These are phyloP conservation scores for Lampris megalopsis DNA, from an alignment of 2,113 vertebrate species.

Conservation along the genomic window DNA sequence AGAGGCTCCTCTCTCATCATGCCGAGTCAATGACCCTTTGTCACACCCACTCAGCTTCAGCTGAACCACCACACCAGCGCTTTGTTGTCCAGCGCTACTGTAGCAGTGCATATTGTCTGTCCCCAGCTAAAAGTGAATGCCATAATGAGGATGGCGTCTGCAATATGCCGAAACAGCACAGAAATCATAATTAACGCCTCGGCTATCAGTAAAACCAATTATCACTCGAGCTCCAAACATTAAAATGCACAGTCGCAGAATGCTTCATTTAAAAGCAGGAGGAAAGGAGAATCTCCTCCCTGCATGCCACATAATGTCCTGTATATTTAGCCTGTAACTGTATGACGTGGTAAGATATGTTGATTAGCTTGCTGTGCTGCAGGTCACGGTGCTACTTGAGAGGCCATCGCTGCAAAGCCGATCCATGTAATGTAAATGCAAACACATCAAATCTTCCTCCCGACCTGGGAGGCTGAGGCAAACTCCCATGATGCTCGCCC, in stretches of 20 bases:
- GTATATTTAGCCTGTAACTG: too few species aligned
- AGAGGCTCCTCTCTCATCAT: conserved; percentile 50
- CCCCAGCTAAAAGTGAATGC: neutral
- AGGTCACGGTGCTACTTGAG: conserved; percentile 12
- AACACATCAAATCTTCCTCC: conserved; percentile 51
- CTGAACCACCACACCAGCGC: conserved; percentile 12
- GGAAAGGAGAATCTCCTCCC: too few species aligned
- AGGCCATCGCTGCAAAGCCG: conserved; percentile 51
- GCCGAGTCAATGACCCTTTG: conserved; percentile 58
- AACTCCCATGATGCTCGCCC: conserved; percentile 45
- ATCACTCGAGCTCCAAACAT: too few species aligned
- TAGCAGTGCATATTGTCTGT: neutral
- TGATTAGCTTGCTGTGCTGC: conserved; percentile 56
- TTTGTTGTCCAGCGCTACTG: neutral
- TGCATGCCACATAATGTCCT: too few species aligned
- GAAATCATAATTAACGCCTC: too few species aligned
- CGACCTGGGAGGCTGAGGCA: conserved; percentile 38
- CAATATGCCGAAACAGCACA: neutral
- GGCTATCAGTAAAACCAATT: too few species aligned
- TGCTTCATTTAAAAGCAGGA: too few species aligned
- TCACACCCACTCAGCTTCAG: conserved; percentile 69
- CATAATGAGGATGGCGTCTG: neutral
- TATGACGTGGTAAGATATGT: conserved; percentile 9
- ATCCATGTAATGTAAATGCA: conserved; percentile 56
- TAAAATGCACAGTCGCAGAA: too few species aligned